A percentile compares a stretch with the other conserved stretches of the same genome.
phyloP scores from a whole-genome alignment of 2,113 vertebrate species.

The Promerops cafer region DNA sequence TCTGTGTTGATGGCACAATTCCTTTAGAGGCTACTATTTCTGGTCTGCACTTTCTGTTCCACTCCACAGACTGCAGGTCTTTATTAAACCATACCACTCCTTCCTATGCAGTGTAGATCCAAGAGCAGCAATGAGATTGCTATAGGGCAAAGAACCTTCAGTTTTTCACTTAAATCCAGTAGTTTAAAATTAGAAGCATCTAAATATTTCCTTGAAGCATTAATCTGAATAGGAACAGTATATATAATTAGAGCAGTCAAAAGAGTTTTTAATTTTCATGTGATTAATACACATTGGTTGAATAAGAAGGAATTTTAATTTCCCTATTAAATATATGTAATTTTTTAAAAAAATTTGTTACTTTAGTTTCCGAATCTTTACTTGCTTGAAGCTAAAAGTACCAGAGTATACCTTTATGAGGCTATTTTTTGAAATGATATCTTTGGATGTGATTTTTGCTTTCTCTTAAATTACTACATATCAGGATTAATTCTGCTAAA shows the following conservation, averaged over 20 bases:
- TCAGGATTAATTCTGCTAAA: not conserved
- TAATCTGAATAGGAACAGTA: not conserved
- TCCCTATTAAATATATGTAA: not conserved
- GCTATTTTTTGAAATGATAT: not conserved
- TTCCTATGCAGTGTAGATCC: not conserved
- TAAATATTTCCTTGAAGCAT: not conserved
- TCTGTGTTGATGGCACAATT: not conserved
- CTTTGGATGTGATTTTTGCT: not conserved
- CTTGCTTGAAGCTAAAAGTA: not conserved
- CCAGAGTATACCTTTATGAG: not conserved
- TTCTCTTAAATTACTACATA: not conserved
- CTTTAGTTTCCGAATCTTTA: not conserved
- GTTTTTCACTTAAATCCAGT: not conserved
- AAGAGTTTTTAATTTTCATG: not conserved
- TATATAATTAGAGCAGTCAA: not conserved
- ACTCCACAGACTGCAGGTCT: not conserved
- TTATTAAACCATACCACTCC: not conserved
- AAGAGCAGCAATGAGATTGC: not conserved
- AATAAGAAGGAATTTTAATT: not conserved
- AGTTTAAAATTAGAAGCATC: not conserved
- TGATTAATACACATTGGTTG: not conserved
- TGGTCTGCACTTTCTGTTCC: not conserved
- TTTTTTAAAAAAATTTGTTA: not conserved
- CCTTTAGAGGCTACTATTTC: not conserved
- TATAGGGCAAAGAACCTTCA: not conserved